Evolutionary conservation across 2,888 invertebrate species (phyloP).

Genomic region (Drosophila incognita): DNA sequence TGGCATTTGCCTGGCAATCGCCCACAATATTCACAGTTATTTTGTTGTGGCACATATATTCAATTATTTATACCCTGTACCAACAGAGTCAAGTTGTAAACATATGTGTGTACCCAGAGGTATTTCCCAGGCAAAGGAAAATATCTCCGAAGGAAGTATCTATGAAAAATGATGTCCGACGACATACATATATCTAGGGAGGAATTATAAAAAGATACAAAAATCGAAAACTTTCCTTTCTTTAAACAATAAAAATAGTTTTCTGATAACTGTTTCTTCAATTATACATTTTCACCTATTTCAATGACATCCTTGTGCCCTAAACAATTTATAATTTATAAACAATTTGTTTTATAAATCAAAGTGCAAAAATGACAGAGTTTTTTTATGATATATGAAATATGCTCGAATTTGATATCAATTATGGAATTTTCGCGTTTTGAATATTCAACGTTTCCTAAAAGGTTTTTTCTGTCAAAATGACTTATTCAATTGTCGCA

Average conservation of each 20-base stretch:
- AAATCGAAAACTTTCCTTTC: background rate
- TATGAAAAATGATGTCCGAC: background rate
- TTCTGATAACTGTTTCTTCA: background rate
- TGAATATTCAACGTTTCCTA: background rate
- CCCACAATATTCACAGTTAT: slow-evolving; percentile 65
- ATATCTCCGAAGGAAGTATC: background rate
- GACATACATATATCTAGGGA: background rate
- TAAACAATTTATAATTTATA: no score
- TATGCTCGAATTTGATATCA: background rate
- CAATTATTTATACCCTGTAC: slow-evolving; percentile 1
- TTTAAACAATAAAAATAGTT: no score
- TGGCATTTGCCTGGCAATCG: slow-evolving; percentile 49
- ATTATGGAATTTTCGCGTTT: background rate
- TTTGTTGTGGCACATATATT: slow-evolving; percentile 55
- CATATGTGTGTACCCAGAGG: background rate
- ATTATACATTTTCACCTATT: no score
- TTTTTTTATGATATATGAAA: background rate
- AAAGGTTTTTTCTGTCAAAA: background rate
- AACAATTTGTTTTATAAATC: no score
- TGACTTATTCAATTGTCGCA: rapidly evolving
- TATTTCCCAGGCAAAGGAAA: no score
- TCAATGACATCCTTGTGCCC: no score
- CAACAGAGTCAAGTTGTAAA: background rate
- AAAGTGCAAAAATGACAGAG: no score
- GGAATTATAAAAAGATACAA: background rate